Conservation (phyloP, 1,140 invertebrate genomes). For the Papilio xuthus region DNA sequence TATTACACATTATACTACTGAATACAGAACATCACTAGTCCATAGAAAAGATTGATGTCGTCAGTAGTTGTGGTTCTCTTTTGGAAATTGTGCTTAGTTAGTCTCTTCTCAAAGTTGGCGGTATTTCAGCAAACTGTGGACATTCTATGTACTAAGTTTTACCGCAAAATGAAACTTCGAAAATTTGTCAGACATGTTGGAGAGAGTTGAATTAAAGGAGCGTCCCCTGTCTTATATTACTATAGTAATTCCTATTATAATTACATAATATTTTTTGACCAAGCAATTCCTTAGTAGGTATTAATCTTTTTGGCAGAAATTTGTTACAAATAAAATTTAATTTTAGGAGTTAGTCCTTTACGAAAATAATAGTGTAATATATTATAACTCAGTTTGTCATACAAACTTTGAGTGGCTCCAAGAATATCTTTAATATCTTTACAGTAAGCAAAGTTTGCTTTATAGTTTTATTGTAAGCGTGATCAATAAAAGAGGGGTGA, state of each 20-base stretch:
- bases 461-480: constrained; percentile 34
- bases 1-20: background rate
- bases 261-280: background rate
- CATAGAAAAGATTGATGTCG: constrained; percentile 34
- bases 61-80: constrained; percentile 39
- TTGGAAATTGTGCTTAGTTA: constrained; percentile 38
- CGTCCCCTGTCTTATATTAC: constrained; percentile 7
- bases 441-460: constrained; percentile 36
- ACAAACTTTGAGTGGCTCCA: background rate
- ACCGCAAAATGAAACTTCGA: constrained; percentile 51
- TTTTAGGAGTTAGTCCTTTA: background rate
- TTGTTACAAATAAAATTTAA: background rate
- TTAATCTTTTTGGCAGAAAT: background rate
- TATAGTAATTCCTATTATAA: background rate
- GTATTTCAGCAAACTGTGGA: constrained; percentile 51
- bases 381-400: background rate
- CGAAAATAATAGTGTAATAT: background rate
- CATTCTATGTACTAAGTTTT: constrained; percentile 53
- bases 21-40: constrained; percentile 5
- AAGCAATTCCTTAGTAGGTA: background rate
- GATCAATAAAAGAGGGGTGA: constrained; percentile 47
- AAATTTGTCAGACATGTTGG: constrained; percentile 38
- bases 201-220: constrained; percentile 2
- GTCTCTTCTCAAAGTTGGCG: constrained; percentile 48
- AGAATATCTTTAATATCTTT: constrained; percentile 42